phyloP scores from a whole-genome alignment of 2,888 invertebrate genomes.

The Ophion ventricosus region DNA sequence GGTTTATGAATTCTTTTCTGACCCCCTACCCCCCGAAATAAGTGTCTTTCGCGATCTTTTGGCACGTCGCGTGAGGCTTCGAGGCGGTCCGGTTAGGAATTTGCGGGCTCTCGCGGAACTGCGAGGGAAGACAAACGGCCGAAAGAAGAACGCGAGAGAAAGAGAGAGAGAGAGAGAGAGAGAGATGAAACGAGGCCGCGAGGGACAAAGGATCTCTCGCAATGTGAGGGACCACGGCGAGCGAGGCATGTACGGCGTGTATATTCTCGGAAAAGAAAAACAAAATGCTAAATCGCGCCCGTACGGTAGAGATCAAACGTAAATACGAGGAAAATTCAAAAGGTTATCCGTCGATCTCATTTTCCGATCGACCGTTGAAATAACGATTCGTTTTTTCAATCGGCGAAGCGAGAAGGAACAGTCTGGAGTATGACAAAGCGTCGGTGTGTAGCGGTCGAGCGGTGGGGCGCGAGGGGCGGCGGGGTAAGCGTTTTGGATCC shows the following conservation, averaged over 20 bases:
- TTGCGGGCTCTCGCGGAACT: constrained; percentile 32
- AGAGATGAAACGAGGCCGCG: constrained; percentile 39
- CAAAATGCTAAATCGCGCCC: background rate
- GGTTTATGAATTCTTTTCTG: constrained; percentile 26
- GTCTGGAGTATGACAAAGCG: constrained; percentile 31
- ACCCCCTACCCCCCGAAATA: constrained; percentile 21
- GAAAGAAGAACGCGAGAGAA: constrained; percentile 2
- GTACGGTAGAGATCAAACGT: background rate
- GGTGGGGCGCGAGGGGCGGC: too few species aligned
- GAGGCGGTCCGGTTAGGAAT: constrained; percentile 53
- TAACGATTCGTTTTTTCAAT: constrained; percentile 24
- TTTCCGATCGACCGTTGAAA: constrained; percentile 38
- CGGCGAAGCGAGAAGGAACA: constrained; percentile 29
- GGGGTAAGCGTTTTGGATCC: constrained; percentile 32
- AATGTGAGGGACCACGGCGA: constrained; percentile 13
- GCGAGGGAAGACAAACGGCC: constrained; percentile 19
- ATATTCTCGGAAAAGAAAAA: constrained; percentile 8
- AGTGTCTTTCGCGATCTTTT: constrained; percentile 38
- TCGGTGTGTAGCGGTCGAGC: constrained; percentile 32
- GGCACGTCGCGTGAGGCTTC: constrained; percentile 55
- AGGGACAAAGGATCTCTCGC: constrained; percentile 60
- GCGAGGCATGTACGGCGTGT: constrained; percentile 16
- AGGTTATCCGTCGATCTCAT: background rate
- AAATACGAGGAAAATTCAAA: constrained; percentile 18
- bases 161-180: constrained; percentile 39